phyloP scores from a whole-genome alignment of 2,888 invertebrate genomes.

The Amphipyra berbera region DNA sequence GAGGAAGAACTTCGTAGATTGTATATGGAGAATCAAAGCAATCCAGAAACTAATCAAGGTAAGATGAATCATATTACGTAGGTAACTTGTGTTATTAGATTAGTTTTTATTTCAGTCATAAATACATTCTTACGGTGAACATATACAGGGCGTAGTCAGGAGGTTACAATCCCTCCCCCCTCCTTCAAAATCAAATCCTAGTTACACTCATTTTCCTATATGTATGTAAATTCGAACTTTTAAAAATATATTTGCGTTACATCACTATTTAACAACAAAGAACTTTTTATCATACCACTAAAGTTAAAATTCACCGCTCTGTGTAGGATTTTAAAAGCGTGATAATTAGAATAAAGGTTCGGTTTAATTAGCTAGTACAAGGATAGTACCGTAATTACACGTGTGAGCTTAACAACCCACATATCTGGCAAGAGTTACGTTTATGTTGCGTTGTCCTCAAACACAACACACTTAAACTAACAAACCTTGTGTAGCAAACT shows the following conservation, averaged over 20 bases:
- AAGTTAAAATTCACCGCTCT: slow-evolving; percentile 37
- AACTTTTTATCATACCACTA: slow-evolving; percentile 9
- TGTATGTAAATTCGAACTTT: not conserved
- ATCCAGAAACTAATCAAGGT: slow-evolving; percentile 93
- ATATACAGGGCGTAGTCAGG: not conserved
- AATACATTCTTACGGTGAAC: not conserved
- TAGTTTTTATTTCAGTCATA: not conserved
- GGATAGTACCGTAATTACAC: slow-evolving; percentile 32
- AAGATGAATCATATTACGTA: slow-evolving; percentile 40
- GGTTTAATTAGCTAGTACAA: slow-evolving; percentile 35
- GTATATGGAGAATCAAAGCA: slow-evolving; percentile 95
- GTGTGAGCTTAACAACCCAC: slow-evolving; percentile 39
- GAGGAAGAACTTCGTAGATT: slow-evolving; percentile 95
- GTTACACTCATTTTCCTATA: not conserved
- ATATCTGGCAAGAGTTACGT: slow-evolving; percentile 34
- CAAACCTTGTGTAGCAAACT: slow-evolving; percentile 37
- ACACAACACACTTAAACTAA: slow-evolving; percentile 50
- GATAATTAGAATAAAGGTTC: slow-evolving; percentile 58
- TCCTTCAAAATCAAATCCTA: slow-evolving; percentile 13
- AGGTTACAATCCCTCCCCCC: not conserved
- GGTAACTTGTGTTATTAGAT: not conserved
- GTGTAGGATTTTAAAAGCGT: slow-evolving; percentile 44
- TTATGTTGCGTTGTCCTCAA: slow-evolving; percentile 31
- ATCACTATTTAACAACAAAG: slow-evolving; percentile 1
- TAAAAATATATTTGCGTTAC: not conserved